Base-by-base conservation (phyloP, 2,797 vertebrate species). In the Channallabes apus region DNA sequence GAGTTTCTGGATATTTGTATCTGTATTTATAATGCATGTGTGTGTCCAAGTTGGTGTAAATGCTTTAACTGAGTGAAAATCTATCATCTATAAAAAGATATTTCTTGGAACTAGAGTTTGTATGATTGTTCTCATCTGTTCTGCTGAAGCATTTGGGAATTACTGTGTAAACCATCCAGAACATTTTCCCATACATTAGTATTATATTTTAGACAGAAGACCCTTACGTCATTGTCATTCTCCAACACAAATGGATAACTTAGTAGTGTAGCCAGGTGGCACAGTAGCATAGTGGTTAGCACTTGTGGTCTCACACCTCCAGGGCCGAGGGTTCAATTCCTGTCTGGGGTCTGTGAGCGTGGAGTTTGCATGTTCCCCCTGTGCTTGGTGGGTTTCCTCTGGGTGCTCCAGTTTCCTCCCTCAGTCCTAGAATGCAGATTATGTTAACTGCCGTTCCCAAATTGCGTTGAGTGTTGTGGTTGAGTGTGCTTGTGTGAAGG, bases 1-100 rank as follows among this genome's bases (percentile, higher is more conserved):
- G 62, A 41, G 64, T 71, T 51, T 76, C 51, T 84, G 78, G 87
- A 82, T 86, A 62, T 77, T 32, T 82, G 82, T 38, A 85, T 62
- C 41, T 54, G n/a, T 38, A 27, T 17, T 22, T 38, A 38, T 22
- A 38, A 6, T 69, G 58, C 41, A 38, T 58, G 35, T 9, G 17
- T 59, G 27, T 0, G n/a, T 20, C 1, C 67, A 56, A 62, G 29
- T 79, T 84, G n/a, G 46, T 72, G 35, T 77, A 20, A 72, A 83
- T 80, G 38, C 83, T 32, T 88, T 51, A 77, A 82, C 27, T 67
- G 51, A 82, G 38, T 38, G 38, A 38, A 38, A 38, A 35, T 35
- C 32, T 35, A 32, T 61, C 69, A 72, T 59, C 51, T 80, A 62
- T 73, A 82, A 78, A 82, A 84, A 88, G 67, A 64, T 2, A 86